phyloP scores from a whole-genome alignment of 2,113 vertebrate genomes.

The Thymallus thymallus region DNA sequence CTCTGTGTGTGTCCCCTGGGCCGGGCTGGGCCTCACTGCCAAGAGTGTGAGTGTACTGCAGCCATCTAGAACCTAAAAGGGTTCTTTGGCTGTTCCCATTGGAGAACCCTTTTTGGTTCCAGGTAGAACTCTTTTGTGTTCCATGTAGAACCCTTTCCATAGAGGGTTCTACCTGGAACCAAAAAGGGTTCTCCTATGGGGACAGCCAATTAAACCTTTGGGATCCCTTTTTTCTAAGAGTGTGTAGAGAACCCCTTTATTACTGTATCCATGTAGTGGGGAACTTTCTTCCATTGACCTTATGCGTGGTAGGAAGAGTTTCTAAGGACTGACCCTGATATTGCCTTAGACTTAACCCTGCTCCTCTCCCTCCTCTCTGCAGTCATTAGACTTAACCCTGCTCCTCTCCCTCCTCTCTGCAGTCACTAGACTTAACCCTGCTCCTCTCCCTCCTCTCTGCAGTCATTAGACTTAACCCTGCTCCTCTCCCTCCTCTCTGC shows the following conservation, averaged over 20 bases:
- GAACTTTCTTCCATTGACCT: background rate
- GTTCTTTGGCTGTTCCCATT: no score
- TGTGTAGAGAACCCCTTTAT: background rate
- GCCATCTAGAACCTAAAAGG: no score
- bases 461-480: conserved; percentile 66
- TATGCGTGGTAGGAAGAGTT: background rate
- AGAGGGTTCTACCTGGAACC: no score
- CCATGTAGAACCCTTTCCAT: no score
- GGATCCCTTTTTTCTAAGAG: background rate
- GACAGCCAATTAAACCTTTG: no score
- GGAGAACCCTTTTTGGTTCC: no score
- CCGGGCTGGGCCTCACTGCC: conserved; percentile 81
- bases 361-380: background rate
- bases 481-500: background rate
- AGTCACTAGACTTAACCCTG: conserved; percentile 68
- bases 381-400: conserved; percentile 66
- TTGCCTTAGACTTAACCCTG: background rate
- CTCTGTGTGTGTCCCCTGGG: conserved; percentile 86
- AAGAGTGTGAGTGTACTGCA: conserved; percentile 80
- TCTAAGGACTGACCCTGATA: background rate
- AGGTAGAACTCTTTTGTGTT: no score
- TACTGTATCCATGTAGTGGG: background rate
- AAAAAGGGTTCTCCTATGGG: no score
- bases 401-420: background rate
- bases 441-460: background rate